Percentiles rank a stretch among this genome's conserved stretches.
Conservation (phyloP, 2,888 invertebrate species). For the Hyposoter dolosus region DNA sequence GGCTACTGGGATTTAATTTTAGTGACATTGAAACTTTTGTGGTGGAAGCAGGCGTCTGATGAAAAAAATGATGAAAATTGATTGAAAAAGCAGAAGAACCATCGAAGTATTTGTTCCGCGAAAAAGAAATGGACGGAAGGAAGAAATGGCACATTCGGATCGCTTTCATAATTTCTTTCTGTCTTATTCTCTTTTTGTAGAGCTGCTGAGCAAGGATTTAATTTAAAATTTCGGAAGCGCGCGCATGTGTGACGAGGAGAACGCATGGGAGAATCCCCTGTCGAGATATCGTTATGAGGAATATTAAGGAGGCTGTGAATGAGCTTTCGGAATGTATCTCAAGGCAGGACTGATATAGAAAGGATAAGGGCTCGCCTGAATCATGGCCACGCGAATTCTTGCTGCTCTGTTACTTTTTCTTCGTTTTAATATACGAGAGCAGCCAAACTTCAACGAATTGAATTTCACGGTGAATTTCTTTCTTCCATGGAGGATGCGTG, state of each 20-base stretch:
- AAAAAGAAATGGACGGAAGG: slow-evolving; percentile 56
- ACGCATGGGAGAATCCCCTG: slow-evolving; percentile 71
- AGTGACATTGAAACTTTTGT: too few relatives aligned
- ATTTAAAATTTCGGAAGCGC: slow-evolving; percentile 81
- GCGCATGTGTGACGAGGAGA: slow-evolving; percentile 29
- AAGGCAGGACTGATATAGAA: slow-evolving; percentile 30
- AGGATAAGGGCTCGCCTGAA: slow-evolving; percentile 39
- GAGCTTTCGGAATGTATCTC: not conserved
- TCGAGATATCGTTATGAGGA: slow-evolving; percentile 71
- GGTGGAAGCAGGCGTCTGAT: too few relatives aligned
- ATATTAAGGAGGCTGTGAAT: slow-evolving; percentile 40
- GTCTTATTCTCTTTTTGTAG: slow-evolving; percentile 11
- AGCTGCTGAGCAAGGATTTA: slow-evolving; percentile 74
- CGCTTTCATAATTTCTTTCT: slow-evolving; percentile 8
- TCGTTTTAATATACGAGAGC: slow-evolving; percentile 19
- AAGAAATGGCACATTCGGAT: slow-evolving; percentile 39
- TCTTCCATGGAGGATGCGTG: slow-evolving; percentile 71
- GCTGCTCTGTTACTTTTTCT: slow-evolving; percentile 11
- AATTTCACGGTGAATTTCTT: slow-evolving; percentile 78
- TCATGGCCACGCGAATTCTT: slow-evolving; percentile 58
- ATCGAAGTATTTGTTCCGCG: not conserved
- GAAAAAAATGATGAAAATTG: too few relatives aligned
- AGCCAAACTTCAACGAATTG: slow-evolving; percentile 74
- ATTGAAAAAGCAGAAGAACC: too few relatives aligned
- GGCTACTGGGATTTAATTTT: too few relatives aligned